Evolutionary conservation across 2,797 vertebrate species (phyloP), one percentile per base, ranked within the genome.

Genomic region (Garrulus glandarius): DNA sequence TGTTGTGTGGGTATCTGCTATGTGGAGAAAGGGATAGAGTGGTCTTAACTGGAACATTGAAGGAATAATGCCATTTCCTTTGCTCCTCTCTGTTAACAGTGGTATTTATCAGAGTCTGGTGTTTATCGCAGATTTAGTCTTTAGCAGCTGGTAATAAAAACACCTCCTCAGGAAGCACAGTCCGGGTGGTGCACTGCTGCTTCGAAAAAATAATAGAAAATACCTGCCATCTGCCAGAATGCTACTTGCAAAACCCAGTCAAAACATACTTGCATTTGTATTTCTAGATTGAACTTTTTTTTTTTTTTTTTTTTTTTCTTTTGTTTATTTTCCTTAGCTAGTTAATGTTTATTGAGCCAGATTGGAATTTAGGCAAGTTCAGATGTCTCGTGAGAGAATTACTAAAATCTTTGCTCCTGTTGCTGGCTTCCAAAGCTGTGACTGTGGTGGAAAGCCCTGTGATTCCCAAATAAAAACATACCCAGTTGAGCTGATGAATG

Each of bases 101-200:
- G 53, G 20, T 71, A 9, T 85, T 87, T 70, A 29, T 80, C 60
- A 57, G 68, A 76, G 44, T 74, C n/a, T 82, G 47, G 41, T 82
- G 46, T 84, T 93, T 89, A 60, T 85, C 4, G 0, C 74, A 53
- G 78, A 56, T 79, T 65, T 39, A 79, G 71, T 76, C 44, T 91
- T 60, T 23, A 92, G 84, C 80, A 92, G 71, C 74, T 81, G 76
- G 52, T 93, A 71, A 60, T 68, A 50, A 81, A 95, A 92, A 83
- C 46, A 75, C 53, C 67, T 88, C 59, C 36, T 95, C 36, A 44
- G 90, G 72, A 86, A 86, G 59, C 30, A 13, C 27, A 57, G 67
- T 85, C 76, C 0, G 29, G 50, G 37, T 71, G 65, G 16, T 92
- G 49, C 32, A 57, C 20, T 86, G 57, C 57, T 85, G 52, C 79